These are phyloP conservation scores for Macrotrachela quadricornifera DNA, from an alignment of 1,140 invertebrate species.

Conservation along the genomic window DNA sequence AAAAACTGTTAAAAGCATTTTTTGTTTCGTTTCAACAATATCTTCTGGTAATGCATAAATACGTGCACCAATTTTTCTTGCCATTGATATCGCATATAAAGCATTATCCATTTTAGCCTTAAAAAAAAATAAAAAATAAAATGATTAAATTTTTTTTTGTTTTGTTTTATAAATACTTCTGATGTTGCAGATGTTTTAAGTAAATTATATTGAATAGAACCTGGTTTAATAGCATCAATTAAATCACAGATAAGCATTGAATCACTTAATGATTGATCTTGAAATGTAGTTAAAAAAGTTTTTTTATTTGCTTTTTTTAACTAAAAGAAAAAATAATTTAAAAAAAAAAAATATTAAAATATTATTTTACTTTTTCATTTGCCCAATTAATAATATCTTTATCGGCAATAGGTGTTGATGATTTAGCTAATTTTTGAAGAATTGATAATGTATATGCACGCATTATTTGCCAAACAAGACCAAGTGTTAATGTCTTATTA, in stretches of 20 bases:
- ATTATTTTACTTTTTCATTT: constrained; percentile 56
- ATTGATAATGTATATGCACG: constrained; percentile 84
- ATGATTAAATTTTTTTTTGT: no score
- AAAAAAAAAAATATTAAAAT: neutral
- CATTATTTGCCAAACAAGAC: constrained; percentile 97
- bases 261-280: constrained; percentile 60
- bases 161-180: constrained; percentile 61
- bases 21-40: constrained; percentile 86
- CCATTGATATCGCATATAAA: constrained; percentile 94
- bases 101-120: constrained; percentile 84
- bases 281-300: constrained; percentile 59
- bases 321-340: no score
- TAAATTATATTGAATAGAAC: constrained; percentile 74
- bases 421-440: constrained; percentile 61
- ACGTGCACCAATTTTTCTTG: constrained; percentile 78
- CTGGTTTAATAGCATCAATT: constrained; percentile 85
- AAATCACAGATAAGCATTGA: constrained; percentile 74
- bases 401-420: constrained; percentile 39
- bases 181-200: constrained; percentile 51
- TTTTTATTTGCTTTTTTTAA: constrained; percentile 38
- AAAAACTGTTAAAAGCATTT: constrained; percentile 99
- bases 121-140: constrained; percentile 13
- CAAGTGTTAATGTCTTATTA: constrained; percentile 82
- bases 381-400: constrained; percentile 89
- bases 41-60: constrained; percentile 98